Evolutionary conservation across 1,140 invertebrate genomes (phyloP).

Genomic region (Agrilus planipennis): DNA sequence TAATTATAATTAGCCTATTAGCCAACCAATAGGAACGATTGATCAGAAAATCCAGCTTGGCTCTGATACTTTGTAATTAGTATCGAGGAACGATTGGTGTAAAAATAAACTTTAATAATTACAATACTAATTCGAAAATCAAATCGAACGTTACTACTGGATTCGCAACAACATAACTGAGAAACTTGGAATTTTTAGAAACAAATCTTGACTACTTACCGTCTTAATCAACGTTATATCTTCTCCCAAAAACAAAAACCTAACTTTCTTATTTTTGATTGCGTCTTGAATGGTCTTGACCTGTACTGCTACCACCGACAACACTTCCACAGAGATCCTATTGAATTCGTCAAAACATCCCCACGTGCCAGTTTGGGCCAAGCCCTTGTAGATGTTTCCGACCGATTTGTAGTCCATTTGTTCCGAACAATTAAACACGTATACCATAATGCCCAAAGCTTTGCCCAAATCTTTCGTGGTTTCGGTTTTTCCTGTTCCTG

Average conservation of each 20-base stretch:
- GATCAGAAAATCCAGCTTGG: no score
- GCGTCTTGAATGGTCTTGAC: conserved; percentile 74
- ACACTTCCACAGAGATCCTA: conserved; percentile 81
- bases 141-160: no score
- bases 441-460: conserved; percentile 86
- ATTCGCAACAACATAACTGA: no score
- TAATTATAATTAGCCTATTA: no score
- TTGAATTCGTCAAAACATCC: conserved; percentile 95
- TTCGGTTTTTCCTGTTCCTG: conserved; percentile 84
- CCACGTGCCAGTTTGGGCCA: conserved; percentile 89
- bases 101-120: no score
- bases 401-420: conserved; percentile 94
- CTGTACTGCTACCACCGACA: conserved; percentile 86
- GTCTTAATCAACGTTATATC: conserved; percentile 61
- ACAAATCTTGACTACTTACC: conserved; percentile 21
- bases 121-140: no score
- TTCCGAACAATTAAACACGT: conserved; percentile 92
- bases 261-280: conserved; percentile 64
- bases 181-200: no score
- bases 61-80: no score
- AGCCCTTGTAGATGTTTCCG: conserved; percentile 82
- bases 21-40: no score
- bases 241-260: conserved; percentile 77
- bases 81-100: no score
- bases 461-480: conserved; percentile 90